phyloP scores from a whole-genome alignment of 2,113 vertebrate genomes.

The Trochalopteron elliotii region DNA sequence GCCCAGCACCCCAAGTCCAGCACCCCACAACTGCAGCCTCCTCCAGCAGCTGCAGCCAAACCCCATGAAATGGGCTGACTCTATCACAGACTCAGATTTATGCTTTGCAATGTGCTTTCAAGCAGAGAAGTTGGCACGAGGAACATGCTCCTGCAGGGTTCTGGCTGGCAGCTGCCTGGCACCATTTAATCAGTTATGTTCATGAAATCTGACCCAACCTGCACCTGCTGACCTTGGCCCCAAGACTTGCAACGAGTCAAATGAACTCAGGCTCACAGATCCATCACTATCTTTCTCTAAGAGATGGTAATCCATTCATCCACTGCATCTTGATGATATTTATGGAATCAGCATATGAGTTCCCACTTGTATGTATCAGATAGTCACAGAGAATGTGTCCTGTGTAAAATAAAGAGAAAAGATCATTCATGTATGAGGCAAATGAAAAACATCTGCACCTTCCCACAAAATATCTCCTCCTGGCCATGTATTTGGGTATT shows the following conservation, averaged over 20 bases:
- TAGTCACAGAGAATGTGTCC: background rate
- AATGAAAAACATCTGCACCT: background rate
- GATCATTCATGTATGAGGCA: background rate
- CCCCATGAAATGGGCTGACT: background rate
- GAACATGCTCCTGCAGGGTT: background rate
- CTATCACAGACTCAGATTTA: background rate
- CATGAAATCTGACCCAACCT: background rate
- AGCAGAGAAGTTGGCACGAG: background rate
- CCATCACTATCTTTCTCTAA: background rate
- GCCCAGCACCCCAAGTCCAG: background rate
- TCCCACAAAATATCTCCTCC: background rate
- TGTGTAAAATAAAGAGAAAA: background rate
- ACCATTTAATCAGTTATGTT: conserved; percentile 2
- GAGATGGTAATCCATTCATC: background rate
- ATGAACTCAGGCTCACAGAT: rapidly evolving
- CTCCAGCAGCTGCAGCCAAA: background rate
- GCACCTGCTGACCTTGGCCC: conserved; percentile 13
- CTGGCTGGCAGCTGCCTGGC: background rate
- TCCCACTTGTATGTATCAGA: background rate
- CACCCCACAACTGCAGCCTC: background rate
- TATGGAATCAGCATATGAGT: background rate
- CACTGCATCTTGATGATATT: background rate
- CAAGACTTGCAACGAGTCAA: background rate
- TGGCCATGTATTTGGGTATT: background rate
- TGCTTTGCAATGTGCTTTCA: background rate